These are phyloP conservation scores for Leptobrachium leishanense DNA, from an alignment of 2,113 vertebrate genomes.

Conservation along the genomic window DNA sequence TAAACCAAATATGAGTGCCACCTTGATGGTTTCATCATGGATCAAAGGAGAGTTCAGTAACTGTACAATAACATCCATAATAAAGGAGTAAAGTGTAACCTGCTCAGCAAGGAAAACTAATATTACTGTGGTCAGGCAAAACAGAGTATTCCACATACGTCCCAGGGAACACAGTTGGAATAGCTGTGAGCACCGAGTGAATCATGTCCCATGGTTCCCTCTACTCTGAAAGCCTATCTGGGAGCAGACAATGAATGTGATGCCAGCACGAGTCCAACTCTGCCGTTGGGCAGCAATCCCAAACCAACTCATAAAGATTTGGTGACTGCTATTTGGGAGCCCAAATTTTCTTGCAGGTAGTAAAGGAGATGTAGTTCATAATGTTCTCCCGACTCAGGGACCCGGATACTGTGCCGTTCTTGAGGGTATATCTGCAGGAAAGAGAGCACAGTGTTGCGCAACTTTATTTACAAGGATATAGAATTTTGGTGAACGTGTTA, in stretches of 20 bases:
- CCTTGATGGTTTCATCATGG: not conserved
- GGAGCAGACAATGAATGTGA: constrained; percentile 17
- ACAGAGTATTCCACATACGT: not conserved
- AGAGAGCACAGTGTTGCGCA: not conserved
- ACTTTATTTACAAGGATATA: too few relatives aligned
- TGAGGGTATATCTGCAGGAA: constrained; percentile 76
- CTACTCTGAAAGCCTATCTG: constrained; percentile 21
- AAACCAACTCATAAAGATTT: constrained; percentile 64
- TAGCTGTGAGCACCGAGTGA: constrained; percentile 16
- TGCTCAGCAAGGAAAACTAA: not conserved
- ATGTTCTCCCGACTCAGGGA: constrained; percentile 79
- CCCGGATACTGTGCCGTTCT: constrained; percentile 81
- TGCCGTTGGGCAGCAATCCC: constrained; percentile 18
- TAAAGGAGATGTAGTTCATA: constrained; percentile 79
- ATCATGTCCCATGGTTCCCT: constrained; percentile 27
- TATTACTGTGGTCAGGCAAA: not conserved
- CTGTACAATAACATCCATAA: not conserved
- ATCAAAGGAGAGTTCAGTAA: not conserved
- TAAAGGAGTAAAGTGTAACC: not conserved
- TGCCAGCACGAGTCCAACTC: constrained; percentile 8
- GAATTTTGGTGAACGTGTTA: too few relatives aligned
- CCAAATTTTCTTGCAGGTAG: constrained; percentile 81
- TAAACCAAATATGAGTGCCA: too few relatives aligned
- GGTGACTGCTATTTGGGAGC: constrained; percentile 72
- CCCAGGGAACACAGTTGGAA: not conserved